A percentile compares a stretch with the other conserved stretches of the same genome.
These are phyloP conservation scores for Rhynchotus rufescens DNA, from an alignment of 2,797 vertebrate species.

Conservation along the genomic window DNA sequence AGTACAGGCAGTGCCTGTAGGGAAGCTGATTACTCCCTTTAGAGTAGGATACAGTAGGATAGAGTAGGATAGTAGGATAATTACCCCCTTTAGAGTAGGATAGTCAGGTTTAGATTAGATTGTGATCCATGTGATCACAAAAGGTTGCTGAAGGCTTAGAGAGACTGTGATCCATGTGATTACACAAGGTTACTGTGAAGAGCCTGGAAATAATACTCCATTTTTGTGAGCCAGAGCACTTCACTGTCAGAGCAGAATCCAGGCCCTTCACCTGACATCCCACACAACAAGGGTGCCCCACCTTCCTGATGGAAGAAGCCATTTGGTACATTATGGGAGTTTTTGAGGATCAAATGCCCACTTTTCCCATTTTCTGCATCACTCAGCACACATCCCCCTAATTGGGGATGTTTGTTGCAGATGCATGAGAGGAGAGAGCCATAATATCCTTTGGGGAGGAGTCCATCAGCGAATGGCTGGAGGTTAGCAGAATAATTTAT, in stretches of 20 bases:
- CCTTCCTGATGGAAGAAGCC: neutral
- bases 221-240: neutral
- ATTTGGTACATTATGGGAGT: neutral
- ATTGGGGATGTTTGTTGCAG: neutral
- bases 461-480: neutral
- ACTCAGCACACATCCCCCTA: neutral
- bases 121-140: neutral
- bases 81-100: neutral
- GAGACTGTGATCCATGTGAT: neutral
- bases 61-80: no score
- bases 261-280: neutral
- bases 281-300: neutral
- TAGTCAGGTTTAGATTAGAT: no score
- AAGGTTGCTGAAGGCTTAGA: neutral
- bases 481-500: neutral
- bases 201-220: neutral
- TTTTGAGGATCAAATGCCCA: neutral
- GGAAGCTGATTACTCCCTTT: neutral
- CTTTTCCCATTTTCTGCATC: neutral
- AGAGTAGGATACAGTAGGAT: no score
- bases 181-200: neutral
- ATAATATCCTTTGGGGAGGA: neutral
- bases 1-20: neutral
- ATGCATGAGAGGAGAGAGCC: neutral
- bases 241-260: neutral